Conservation (phyloP, 2,888 invertebrate genomes). For the Serripes groenlandicus region DNA sequence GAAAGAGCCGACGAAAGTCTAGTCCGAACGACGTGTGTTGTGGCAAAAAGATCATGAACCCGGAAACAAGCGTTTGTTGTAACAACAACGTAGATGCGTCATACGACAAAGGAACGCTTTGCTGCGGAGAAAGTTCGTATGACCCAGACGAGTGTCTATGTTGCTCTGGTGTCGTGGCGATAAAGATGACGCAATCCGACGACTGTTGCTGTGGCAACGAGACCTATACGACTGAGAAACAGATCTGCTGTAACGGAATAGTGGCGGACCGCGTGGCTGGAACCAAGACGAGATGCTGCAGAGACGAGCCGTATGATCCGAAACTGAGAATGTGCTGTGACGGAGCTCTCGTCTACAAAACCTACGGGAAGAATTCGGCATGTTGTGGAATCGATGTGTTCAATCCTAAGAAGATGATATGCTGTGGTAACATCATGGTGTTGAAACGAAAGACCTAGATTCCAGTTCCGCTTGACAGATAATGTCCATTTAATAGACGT, state of each 20-base stretch:
- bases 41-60: background rate
- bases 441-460: too few relatives aligned
- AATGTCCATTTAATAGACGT: too few relatives aligned
- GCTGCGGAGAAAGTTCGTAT: conserved; percentile 50
- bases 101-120: conserved; percentile 35
- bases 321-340: conserved; percentile 36
- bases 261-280: conserved; percentile 38
- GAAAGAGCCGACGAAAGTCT: background rate
- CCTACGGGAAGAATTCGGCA: conserved; percentile 26
- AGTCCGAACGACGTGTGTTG: background rate
- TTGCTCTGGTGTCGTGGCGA: conserved; percentile 34
- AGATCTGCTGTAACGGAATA: conserved; percentile 41
- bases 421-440: conserved; percentile 30
- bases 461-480: too few relatives aligned
- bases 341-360: background rate
- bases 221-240: conserved; percentile 37
- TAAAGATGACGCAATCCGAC: conserved; percentile 30
- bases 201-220: conserved; percentile 48
- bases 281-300: conserved; percentile 45
- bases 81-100: background rate
- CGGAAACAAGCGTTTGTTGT: conserved; percentile 10
- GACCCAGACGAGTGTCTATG: conserved; percentile 45
- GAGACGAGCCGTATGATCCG: conserved; percentile 39
- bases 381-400: conserved; percentile 38
- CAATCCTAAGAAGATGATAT: conserved; percentile 26